phyloP scores from a whole-genome alignment of 1,140 invertebrate species.

The Aricia agestis region DNA sequence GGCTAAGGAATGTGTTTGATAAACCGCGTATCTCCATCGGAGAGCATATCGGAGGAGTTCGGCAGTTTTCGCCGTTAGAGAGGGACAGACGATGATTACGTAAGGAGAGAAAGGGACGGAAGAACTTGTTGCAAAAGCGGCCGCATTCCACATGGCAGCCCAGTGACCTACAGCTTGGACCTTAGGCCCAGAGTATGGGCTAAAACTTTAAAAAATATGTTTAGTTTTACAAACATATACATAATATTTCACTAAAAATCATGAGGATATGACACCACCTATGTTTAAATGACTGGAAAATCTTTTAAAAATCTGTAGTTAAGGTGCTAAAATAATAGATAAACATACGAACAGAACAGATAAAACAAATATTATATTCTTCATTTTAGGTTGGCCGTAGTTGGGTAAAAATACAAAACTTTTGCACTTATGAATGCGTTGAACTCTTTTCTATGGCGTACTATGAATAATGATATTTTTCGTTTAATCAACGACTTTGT shows the following conservation, averaged over 20 bases:
- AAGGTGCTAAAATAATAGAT: too few relatives aligned
- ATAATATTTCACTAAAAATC: not conserved
- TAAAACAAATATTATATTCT: too few relatives aligned
- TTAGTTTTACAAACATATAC: not conserved
- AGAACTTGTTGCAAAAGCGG: conserved; percentile 67
- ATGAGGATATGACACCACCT: too few relatives aligned
- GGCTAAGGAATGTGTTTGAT: not conserved
- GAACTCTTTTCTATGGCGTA: too few relatives aligned
- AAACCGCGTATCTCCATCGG: conserved; percentile 36
- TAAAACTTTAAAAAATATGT: conserved; percentile 18
- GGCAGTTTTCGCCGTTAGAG: conserved; percentile 36
- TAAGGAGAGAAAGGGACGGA: conserved; percentile 44
- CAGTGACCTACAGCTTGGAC: conserved; percentile 63
- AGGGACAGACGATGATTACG: conserved; percentile 27
- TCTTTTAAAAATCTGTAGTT: too few relatives aligned
- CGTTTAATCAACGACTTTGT: too few relatives aligned
- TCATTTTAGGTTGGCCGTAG: too few relatives aligned
- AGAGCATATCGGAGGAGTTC: conserved; percentile 41
- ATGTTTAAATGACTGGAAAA: too few relatives aligned
- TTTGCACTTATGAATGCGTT: too few relatives aligned
- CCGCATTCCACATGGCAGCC: conserved; percentile 61
- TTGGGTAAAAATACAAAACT: too few relatives aligned
- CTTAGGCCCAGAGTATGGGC: conserved; percentile 15
- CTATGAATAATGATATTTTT: too few relatives aligned
- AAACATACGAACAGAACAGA: too few relatives aligned